Evolutionary conservation across 2,888 invertebrate species (phyloP).

Genomic region (Cantharis rufa): DNA sequence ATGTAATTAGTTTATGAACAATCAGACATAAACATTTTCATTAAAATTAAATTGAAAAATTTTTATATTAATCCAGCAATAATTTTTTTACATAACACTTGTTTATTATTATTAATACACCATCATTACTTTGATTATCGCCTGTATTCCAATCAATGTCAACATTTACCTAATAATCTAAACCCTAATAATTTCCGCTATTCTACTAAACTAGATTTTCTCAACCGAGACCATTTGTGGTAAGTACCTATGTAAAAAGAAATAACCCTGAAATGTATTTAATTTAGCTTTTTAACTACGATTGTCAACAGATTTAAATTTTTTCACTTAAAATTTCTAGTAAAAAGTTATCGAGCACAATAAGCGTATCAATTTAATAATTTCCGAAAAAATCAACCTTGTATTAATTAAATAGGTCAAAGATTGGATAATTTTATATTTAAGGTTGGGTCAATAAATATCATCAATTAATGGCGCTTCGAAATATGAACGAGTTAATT

Average conservation of each 20-base stretch:
- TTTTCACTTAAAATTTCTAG: not conserved
- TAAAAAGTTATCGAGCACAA: not conserved
- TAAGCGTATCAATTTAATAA: not conserved
- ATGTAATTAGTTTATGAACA: not conserved
- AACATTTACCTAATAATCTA: slow-evolving; percentile 3
- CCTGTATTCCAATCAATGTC: not conserved
- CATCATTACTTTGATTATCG: not conserved
- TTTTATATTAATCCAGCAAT: not conserved
- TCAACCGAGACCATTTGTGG: slow-evolving; percentile 6
- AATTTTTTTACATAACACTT: not conserved
- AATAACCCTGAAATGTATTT: slow-evolving; percentile 11
- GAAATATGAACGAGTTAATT: not conserved
- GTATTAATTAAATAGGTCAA: not conserved
- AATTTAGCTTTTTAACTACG: slow-evolving; percentile 5
- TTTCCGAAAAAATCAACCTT: not conserved
- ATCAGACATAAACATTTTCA: not conserved
- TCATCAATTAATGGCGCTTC: not conserved
- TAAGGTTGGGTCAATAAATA: not conserved
- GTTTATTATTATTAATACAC: not conserved
- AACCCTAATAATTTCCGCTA: slow-evolving; percentile 4
- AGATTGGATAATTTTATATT: not conserved
- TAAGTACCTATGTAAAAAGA: not conserved
- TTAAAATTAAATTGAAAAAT: not conserved
- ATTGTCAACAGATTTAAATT: not conserved
- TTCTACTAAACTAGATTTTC: slow-evolving; percentile 4